Evolutionary conservation across 2,113 vertebrate species (phyloP).

Genomic region (Nicator chloris): DNA sequence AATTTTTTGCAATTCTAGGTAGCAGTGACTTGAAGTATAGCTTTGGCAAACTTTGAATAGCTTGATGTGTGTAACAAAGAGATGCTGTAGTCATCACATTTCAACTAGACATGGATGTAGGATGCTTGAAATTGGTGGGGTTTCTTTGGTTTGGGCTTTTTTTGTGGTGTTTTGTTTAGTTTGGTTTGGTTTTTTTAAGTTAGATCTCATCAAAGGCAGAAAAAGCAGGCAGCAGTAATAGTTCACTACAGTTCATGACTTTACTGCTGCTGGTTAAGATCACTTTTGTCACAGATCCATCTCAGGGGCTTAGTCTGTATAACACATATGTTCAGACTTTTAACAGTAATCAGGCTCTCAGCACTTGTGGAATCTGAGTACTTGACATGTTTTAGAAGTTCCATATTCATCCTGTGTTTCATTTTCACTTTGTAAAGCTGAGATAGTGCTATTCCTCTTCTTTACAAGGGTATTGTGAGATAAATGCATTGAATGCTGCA

Average conservation of each 20-base stretch:
- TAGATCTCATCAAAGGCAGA: not conserved
- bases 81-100: not conserved
- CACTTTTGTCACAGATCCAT: not conserved
- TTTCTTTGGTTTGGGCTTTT: not conserved
- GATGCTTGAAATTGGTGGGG: not conserved
- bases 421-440: not conserved
- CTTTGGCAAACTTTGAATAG: not conserved
- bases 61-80: not conserved
- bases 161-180: not conserved
- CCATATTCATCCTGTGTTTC: not conserved
- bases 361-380: accelerated
- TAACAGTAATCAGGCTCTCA: not conserved
- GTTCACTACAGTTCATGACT: not conserved
- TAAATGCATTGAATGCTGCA: not conserved
- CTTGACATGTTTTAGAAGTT: not conserved
- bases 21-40: not conserved
- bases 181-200: not conserved
- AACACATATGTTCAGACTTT: not conserved
- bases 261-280: not conserved
- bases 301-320: not conserved
- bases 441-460: not conserved
- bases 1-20: not conserved
- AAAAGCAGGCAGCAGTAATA: not conserved
- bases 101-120: not conserved
- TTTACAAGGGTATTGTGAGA: not conserved